A percentile compares a stretch with the other conserved stretches of the same genome.
These are phyloP conservation scores for Lophotriccus pileatus DNA, from an alignment of 2,797 vertebrate genomes.

Conservation along the genomic window DNA sequence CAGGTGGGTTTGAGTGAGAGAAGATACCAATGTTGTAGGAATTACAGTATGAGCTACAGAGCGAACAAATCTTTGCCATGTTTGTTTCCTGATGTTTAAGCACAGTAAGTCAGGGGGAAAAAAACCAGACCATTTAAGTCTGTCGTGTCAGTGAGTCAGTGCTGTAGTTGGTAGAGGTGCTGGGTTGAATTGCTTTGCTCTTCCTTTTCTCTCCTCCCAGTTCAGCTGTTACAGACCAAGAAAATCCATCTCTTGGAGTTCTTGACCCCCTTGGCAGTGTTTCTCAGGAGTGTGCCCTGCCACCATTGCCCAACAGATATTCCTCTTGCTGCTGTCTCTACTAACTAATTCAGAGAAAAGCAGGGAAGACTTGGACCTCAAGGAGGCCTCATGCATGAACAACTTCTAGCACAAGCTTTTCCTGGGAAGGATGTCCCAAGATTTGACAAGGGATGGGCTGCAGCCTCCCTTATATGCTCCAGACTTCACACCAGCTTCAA, in stretches of 20 bases:
- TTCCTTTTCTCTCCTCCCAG: neutral
- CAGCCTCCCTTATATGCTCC: neutral
- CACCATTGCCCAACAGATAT: neutral
- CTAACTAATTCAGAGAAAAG: neutral
- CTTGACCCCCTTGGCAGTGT: neutral
- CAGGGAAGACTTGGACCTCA: neutral
- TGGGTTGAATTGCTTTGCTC: neutral
- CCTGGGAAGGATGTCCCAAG: neutral
- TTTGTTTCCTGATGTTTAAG: neutral
- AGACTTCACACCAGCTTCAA: neutral
- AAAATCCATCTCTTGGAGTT: neutral
- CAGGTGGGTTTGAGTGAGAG: neutral
- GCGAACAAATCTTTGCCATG: neutral
- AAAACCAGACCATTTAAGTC: neutral
- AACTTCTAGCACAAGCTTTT: neutral
- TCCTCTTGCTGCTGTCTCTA: neutral
- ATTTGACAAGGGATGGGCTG: neutral
- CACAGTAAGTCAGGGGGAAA: neutral
- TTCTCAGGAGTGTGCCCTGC: neutral
- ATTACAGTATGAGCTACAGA: neutral
- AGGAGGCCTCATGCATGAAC: neutral
- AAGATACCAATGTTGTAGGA: neutral
- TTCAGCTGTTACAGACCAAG: neutral
- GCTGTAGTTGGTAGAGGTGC: neutral
- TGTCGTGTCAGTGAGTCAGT: neutral